A percentile compares a stretch with the other conserved stretches of the same genome.
These are phyloP conservation scores for Drosophila parabipectinata DNA, from an alignment of 1,140 invertebrate species.

Conservation along the genomic window DNA sequence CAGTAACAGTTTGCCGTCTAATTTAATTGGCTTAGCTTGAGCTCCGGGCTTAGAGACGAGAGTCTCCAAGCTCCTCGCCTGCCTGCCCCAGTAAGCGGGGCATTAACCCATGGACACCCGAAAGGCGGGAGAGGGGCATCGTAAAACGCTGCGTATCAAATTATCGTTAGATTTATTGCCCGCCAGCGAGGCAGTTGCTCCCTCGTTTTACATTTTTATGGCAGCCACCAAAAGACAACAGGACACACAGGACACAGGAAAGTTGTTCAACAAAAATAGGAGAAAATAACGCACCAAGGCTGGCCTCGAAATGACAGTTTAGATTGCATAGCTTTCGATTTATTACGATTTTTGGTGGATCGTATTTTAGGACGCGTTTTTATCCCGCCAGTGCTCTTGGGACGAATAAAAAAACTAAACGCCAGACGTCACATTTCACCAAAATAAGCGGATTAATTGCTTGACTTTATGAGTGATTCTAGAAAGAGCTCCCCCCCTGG, in stretches of 20 bases:
- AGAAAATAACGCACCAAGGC: background rate
- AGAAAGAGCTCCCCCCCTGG: background rate
- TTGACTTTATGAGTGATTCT: background rate
- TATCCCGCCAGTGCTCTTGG: background rate
- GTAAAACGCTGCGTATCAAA: constrained; percentile 55
- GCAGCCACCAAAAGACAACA: background rate
- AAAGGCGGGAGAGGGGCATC: background rate
- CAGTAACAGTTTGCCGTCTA: constrained; percentile 38
- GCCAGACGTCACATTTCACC: background rate
- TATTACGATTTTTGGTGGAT: constrained; percentile 3
- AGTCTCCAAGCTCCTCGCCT: background rate
- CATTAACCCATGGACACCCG: constrained; percentile 30
- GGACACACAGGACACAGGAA: background rate
- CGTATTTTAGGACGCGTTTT: background rate
- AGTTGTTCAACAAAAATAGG: background rate
- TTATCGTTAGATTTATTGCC: constrained; percentile 62
- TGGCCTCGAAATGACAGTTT: constrained; percentile 4
- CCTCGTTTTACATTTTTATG: constrained; percentile 22
- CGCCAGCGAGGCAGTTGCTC: constrained; percentile 24
- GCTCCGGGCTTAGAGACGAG: constrained; percentile 26
- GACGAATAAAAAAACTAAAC: background rate
- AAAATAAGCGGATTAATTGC: background rate
- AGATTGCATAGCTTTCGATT: constrained; percentile 7
- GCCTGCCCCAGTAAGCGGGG: background rate
- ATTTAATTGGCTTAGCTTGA: constrained; percentile 56